phyloP scores from a whole-genome alignment of 1,140 invertebrate genomes.

The Callitettix versicolor region DNA sequence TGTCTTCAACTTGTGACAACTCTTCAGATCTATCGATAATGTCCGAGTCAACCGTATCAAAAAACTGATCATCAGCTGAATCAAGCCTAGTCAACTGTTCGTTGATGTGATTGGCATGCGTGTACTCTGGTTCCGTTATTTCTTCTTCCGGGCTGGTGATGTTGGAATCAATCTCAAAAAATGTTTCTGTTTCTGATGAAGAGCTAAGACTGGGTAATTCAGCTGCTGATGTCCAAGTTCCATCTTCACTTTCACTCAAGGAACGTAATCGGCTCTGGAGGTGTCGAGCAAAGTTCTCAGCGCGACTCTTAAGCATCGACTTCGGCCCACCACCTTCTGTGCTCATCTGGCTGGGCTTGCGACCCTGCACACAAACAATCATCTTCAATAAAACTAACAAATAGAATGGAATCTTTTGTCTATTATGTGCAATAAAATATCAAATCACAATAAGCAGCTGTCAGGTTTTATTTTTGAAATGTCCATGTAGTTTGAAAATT shows the following conservation, averaged over 20 bases:
- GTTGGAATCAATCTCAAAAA: conserved; percentile 7
- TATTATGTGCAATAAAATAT: no score
- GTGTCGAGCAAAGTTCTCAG: conserved; percentile 10
- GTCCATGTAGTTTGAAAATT: no score
- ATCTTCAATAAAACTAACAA: no score
- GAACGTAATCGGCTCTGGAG: conserved; percentile 6
- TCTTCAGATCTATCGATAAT: no score
- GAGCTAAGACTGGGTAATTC: not conserved
- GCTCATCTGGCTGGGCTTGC: conserved; percentile 5
- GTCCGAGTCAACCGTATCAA: no score
- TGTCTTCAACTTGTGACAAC: no score
- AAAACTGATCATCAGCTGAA: no score
- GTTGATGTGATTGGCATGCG: no score
- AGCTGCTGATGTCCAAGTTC: not conserved
- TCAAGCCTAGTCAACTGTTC: no score
- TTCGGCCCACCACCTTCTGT: conserved; percentile 1
- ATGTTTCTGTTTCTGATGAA: conserved; percentile 7
- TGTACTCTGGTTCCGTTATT: conserved; percentile 6
- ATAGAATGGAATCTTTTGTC: no score
- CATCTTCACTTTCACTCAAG: conserved; percentile 1
- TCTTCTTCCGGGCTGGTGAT: conserved; percentile 10
- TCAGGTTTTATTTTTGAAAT: no score
- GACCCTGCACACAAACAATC: not conserved
- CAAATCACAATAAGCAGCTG: no score
- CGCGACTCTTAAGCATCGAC: conserved; percentile 7